These are phyloP conservation scores for Drosophila quadrilineata DNA, from an alignment of 1,140 invertebrate species.

Conservation along the genomic window DNA sequence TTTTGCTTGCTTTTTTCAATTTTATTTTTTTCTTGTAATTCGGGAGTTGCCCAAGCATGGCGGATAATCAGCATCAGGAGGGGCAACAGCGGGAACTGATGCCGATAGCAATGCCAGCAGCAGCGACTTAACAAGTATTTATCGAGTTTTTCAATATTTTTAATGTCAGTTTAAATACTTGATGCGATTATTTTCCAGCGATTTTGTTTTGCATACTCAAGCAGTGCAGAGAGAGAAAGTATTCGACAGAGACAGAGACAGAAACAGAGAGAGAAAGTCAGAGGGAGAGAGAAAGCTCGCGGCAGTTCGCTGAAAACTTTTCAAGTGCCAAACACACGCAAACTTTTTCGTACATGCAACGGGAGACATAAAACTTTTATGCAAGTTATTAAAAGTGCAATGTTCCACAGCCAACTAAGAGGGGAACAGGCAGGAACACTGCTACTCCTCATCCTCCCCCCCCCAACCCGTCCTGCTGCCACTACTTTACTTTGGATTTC, in stretches of 20 bases:
- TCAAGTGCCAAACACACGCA: conserved; percentile 78
- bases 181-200: conserved; percentile 72
- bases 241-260: too few species aligned
- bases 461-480: too few species aligned
- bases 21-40: not conserved
- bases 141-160: conserved; percentile 79
- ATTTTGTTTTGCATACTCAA: conserved; percentile 65
- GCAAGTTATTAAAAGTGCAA: conserved; percentile 75
- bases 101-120: conserved; percentile 26
- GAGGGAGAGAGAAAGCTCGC: too few species aligned
- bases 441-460: too few species aligned
- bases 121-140: conserved; percentile 71
- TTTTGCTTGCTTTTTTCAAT: too few species aligned
- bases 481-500: conserved; percentile 10
- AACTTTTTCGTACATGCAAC: conserved; percentile 69
- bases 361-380: conserved; percentile 73
- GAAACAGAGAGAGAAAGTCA: too few species aligned
- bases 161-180: conserved; percentile 78
- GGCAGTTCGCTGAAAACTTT: conserved; percentile 38
- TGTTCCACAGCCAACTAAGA: too few species aligned
- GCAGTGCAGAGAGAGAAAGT: not conserved
- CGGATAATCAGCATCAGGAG: conserved; percentile 19
- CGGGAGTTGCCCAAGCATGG: not conserved
- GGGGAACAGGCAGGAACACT: too few species aligned
- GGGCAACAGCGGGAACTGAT: too few species aligned